phyloP scores from a whole-genome alignment of 2,113 vertebrate genomes.

The Saguinus midas region DNA sequence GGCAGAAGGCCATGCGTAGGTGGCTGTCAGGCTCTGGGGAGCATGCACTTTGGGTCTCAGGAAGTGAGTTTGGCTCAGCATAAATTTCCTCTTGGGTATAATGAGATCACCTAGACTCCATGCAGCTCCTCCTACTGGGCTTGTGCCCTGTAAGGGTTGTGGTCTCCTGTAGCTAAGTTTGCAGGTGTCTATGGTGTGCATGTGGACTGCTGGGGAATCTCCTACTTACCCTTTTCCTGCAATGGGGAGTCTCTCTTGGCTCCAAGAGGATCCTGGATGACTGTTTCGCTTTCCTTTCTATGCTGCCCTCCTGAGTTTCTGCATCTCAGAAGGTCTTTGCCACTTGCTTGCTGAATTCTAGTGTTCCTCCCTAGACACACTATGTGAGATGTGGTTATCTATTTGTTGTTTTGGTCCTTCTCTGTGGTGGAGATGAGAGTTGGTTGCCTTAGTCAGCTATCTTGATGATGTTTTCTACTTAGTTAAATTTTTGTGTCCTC shows the following conservation, averaged over 20 bases:
- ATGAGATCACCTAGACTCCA: neutral
- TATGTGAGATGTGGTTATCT: neutral
- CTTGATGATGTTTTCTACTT: neutral
- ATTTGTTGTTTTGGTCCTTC: neutral
- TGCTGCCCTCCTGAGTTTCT: neutral
- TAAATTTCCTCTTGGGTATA: neutral
- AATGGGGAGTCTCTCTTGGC: neutral
- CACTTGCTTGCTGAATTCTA: neutral
- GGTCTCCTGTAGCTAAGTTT: neutral
- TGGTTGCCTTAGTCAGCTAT: neutral
- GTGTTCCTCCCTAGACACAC: neutral
- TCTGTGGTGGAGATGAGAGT: neutral
- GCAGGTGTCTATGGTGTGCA: neutral
- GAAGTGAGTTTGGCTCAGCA: neutral
- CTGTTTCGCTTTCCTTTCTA: neutral
- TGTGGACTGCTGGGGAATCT: neutral
- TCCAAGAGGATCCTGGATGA: neutral
- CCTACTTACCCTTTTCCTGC: neutral
- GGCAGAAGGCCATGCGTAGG: neutral
- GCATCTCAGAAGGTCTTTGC: neutral
- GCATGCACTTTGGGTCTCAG: neutral
- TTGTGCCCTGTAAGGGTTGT: neutral
- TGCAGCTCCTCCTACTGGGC: neutral
- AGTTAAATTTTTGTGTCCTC: neutral
- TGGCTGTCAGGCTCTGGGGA: neutral